Percentiles rank a stretch among this genome's conserved stretches.
Evolutionary conservation across 35 echinoderm and acorn worm genomes (phyloP).

Genomic region (Apostichopus parvimensis): DNA sequence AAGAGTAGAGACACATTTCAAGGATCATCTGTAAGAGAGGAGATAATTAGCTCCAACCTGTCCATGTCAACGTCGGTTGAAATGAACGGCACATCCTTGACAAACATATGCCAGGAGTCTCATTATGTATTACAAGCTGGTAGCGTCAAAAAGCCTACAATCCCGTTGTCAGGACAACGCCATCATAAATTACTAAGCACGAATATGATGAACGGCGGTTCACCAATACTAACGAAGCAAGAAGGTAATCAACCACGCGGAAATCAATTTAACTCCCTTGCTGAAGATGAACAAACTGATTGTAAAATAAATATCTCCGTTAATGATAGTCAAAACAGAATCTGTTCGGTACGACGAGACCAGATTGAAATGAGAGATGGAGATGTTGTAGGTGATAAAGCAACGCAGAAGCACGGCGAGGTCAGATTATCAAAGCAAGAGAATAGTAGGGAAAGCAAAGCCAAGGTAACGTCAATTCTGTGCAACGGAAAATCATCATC

Average conservation of each 20-base stretch:
- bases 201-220: not conserved
- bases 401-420: not conserved
- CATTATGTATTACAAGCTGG: not conserved
- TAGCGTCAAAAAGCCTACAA: not conserved
- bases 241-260: constrained; percentile 5
- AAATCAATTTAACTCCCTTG: not conserved
- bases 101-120: not conserved
- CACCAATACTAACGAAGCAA: not conserved
- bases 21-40: not conserved
- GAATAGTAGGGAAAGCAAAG: too few species aligned
- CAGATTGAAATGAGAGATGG: not conserved
- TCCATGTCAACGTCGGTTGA: not conserved
- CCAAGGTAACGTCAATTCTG: too few species aligned
- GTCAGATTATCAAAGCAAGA: too few species aligned
- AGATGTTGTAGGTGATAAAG: not conserved
- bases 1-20: not conserved
- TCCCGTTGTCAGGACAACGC: not conserved
- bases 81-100: not conserved
- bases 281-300: not conserved
- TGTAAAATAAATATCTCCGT: not conserved
- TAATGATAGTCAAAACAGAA: not conserved
- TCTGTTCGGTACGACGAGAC: not conserved
- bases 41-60: not conserved
- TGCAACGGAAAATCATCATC: too few species aligned
- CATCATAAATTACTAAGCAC: not conserved